A percentile compares a stretch with the other conserved stretches of the same genome.
Evolutionary conservation across 2,113 vertebrate genomes (phyloP).

Genomic region (Prolemur simus): DNA sequence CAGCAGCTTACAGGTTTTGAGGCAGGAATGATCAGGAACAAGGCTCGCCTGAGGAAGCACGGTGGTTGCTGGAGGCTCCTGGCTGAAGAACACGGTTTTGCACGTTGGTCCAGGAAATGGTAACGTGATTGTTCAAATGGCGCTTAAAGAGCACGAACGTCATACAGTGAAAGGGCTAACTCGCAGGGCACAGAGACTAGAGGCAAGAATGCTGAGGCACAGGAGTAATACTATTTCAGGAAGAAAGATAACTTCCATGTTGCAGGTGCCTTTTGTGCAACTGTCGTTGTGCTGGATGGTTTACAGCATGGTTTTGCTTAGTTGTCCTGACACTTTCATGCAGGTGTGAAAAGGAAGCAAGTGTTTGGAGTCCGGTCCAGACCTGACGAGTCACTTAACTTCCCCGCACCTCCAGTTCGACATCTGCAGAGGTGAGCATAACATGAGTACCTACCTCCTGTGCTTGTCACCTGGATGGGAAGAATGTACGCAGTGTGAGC

Average conservation of each 20-base stretch:
- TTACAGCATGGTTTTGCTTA: not conserved
- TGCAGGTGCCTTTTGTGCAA: too few species aligned
- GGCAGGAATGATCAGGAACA: not conserved
- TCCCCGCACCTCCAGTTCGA: fast-evolving
- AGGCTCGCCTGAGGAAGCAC: not conserved
- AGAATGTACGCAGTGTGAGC: too few species aligned
- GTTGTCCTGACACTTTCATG: not conserved
- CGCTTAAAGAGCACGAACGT: not conserved
- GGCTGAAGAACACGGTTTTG: not conserved
- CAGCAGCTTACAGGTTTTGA: too few species aligned
- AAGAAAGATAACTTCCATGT: not conserved
- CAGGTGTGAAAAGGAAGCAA: fast-evolving
- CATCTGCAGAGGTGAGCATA: too few species aligned
- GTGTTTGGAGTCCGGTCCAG: not conserved
- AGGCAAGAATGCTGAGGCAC: not conserved
- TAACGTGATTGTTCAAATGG: not conserved
- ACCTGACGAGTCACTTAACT: too few species aligned
- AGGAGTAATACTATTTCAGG: not conserved
- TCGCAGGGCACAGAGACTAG: too few species aligned
- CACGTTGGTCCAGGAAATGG: fast-evolving
- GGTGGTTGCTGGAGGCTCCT: too few species aligned
- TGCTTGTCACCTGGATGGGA: fast-evolving
- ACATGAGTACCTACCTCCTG: fast-evolving
- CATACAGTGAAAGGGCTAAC: fast-evolving
- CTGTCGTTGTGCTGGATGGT: too few species aligned